Percentiles rank a stretch among this genome's conserved stretches.
Conservation (phyloP, 2,888 invertebrate genomes). For the Abscondita cerata region DNA sequence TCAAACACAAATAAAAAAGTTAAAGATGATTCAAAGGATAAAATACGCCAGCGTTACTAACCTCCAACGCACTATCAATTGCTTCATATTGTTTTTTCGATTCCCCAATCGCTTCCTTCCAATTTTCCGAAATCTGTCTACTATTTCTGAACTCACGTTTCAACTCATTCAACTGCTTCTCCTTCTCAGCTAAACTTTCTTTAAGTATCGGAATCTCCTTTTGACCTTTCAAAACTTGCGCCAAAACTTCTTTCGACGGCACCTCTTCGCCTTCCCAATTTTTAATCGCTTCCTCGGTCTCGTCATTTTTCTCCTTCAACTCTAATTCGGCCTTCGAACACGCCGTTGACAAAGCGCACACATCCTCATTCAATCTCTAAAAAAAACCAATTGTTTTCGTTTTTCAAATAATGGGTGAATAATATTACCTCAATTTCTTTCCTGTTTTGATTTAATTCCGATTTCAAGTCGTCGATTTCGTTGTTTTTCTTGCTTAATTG, state of each 20-base stretch:
- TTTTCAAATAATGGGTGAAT: slow-evolving; percentile 33
- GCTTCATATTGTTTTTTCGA: slow-evolving; percentile 69
- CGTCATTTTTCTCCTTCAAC: slow-evolving; percentile 55
- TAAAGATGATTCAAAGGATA: no score
- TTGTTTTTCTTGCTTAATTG: slow-evolving; percentile 62
- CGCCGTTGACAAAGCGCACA: slow-evolving; percentile 64
- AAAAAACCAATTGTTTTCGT: slow-evolving; percentile 36
- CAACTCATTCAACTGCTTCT: slow-evolving; percentile 57
- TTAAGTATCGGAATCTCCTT: slow-evolving; percentile 57
- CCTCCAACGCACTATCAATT: slow-evolving; percentile 66
- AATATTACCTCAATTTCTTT: slow-evolving; percentile 63
- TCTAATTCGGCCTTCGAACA: slow-evolving; percentile 59
- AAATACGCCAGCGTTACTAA: no score
- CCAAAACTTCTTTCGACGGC: slow-evolving; percentile 55
- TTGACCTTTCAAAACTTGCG: slow-evolving; percentile 52
- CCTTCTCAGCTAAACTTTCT: slow-evolving; percentile 57
- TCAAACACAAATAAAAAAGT: no score
- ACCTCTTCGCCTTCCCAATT: slow-evolving; percentile 57
- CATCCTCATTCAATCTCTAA: slow-evolving; percentile 65
- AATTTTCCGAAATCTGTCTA: slow-evolving; percentile 58
- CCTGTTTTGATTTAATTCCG: slow-evolving; percentile 63
- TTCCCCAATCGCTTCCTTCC: slow-evolving; percentile 61
- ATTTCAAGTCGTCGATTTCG: slow-evolving; percentile 62
- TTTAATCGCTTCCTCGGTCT: slow-evolving; percentile 54
- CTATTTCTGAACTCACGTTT: slow-evolving; percentile 56